Percentiles rank a stretch among this genome's conserved stretches.
These are phyloP conservation scores for Heliothis virescens DNA, from an alignment of 1,140 invertebrate genomes.

Conservation along the genomic window DNA sequence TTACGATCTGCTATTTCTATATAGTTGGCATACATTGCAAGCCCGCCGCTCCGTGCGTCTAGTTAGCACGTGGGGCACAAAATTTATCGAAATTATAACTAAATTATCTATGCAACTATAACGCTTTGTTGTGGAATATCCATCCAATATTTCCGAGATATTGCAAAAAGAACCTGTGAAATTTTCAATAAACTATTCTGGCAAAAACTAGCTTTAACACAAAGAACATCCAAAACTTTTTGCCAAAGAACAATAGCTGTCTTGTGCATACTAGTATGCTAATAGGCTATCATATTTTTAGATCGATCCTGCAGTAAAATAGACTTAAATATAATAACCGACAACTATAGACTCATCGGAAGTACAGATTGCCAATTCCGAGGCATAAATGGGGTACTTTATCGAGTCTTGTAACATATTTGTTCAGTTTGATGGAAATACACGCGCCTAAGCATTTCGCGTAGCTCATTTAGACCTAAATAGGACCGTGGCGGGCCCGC, in stretches of 20 bases:
- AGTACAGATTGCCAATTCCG: too few relatives aligned
- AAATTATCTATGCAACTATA: neutral
- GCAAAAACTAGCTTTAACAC: too few relatives aligned
- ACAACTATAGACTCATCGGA: neutral
- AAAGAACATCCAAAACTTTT: too few relatives aligned
- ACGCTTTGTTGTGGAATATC: neutral
- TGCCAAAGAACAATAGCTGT: too few relatives aligned
- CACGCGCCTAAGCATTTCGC: too few relatives aligned
- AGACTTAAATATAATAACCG: neutral
- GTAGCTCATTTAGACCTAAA: neutral
- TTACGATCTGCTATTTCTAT: constrained; percentile 42
- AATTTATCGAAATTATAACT: neutral
- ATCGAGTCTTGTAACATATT: too few relatives aligned
- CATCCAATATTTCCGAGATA: neutral
- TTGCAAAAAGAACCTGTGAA: too few relatives aligned
- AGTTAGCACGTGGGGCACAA: constrained; percentile 19
- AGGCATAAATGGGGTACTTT: too few relatives aligned
- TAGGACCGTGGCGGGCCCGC: neutral
- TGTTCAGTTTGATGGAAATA: too few relatives aligned
- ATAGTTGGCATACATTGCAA: constrained; percentile 18
- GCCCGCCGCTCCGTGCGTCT: neutral
- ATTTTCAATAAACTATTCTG: too few relatives aligned
- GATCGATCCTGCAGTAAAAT: neutral
- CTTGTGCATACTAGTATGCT: too few relatives aligned
- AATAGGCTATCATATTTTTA: neutral